Evolutionary conservation across 2,888 invertebrate genomes (phyloP).

Genomic region (Neoascia interrupta): DNA sequence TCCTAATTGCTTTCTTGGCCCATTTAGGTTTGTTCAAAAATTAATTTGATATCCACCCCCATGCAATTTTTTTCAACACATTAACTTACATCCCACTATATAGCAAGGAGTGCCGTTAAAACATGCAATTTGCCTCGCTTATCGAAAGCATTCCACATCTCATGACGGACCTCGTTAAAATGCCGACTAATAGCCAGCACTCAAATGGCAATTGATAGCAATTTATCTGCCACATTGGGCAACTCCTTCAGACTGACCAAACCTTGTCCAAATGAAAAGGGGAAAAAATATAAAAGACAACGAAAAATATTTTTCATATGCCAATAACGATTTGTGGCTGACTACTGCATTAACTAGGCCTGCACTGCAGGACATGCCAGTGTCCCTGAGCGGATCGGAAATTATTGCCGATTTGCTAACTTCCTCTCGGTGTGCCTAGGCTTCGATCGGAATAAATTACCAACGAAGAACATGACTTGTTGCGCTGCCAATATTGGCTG

Average conservation of each 20-base stretch:
- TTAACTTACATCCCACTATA: too few relatives aligned
- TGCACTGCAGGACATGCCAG: constrained; percentile 44
- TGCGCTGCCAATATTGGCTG: constrained; percentile 64
- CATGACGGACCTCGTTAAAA: constrained; percentile 42
- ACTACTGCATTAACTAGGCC: constrained; percentile 61
- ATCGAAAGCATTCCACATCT: constrained; percentile 12
- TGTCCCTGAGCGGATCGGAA: constrained; percentile 41
- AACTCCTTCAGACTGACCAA: constrained; percentile 18
- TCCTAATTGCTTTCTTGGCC: too few relatives aligned
- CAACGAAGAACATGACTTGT: constrained; percentile 62
- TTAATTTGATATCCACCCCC: too few relatives aligned
- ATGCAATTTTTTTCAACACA: too few relatives aligned
- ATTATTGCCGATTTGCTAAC: constrained; percentile 39
- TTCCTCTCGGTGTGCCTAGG: constrained; percentile 33
- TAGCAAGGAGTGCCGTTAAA: too few relatives aligned
- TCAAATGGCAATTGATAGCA: constrained; percentile 50
- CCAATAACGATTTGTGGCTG: constrained; percentile 53
- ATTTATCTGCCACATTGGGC: constrained; percentile 51
- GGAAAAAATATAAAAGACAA: not conserved
- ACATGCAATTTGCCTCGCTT: not conserved
- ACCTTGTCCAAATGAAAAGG: constrained; percentile 24
- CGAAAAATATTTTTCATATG: not conserved
- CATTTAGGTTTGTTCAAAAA: too few relatives aligned
- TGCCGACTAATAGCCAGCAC: constrained; percentile 41
- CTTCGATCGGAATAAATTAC: constrained; percentile 62